These are phyloP conservation scores for Heloderma charlesbogerti DNA, from an alignment of 2,113 vertebrate species.

Conservation along the genomic window DNA sequence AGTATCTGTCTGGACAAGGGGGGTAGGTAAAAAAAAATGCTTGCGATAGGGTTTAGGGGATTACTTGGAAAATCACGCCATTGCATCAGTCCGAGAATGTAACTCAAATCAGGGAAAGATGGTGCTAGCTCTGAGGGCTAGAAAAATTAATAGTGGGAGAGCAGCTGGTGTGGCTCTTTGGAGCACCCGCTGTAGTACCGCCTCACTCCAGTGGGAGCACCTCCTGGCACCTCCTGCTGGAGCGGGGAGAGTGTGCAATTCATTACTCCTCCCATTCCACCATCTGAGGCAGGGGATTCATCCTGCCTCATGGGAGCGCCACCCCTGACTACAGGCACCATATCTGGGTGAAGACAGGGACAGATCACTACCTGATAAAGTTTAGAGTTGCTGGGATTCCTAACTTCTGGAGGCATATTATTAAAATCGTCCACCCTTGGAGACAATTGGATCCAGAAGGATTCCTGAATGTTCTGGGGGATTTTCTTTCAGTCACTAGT, in stretches of 20 bases:
- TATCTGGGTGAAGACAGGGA: not conserved
- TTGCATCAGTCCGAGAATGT: not conserved
- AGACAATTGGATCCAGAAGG: not conserved
- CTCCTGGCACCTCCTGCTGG: no score
- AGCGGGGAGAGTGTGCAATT: no score
- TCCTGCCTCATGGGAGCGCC: no score
- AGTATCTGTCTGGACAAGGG: not conserved
- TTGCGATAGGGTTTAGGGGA: not conserved
- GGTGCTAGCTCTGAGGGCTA: not conserved
- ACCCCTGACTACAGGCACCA: not conserved
- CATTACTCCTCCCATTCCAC: no score
- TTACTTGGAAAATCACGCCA: not conserved
- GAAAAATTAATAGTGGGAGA: not conserved
- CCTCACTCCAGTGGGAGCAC: not conserved
- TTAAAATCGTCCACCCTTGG: not conserved
- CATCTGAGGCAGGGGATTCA: no score
- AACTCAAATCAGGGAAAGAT: not conserved
- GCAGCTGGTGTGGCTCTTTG: no score
- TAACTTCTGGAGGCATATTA: not conserved
- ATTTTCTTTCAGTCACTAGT: not conserved
- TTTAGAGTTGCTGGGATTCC: not conserved
- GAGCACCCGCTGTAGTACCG: no score
- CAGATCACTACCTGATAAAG: not conserved
- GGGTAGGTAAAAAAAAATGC: not conserved
- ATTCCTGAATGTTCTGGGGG: not conserved